Percentiles rank a stretch among this genome's conserved stretches.
These are phyloP conservation scores for Mythimna vitellina DNA, from an alignment of 2,888 invertebrate species.

Conservation along the genomic window DNA sequence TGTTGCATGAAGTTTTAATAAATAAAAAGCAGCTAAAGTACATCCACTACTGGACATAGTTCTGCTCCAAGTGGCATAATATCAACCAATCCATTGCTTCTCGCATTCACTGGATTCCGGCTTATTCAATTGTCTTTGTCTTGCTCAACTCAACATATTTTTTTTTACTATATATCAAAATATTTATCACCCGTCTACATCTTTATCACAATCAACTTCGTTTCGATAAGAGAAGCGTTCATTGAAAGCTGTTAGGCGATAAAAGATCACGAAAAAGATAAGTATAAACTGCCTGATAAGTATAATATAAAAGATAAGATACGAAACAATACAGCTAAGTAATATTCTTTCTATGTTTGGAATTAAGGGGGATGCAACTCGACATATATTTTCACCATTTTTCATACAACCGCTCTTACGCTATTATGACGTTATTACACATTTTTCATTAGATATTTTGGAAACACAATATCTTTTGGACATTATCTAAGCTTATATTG, in stretches of 20 bases:
- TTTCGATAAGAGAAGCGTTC: constrained; percentile 43
- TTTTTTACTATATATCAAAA: constrained; percentile 1
- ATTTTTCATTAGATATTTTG: no score
- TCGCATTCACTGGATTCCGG: not conserved
- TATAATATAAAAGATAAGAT: constrained; percentile 42
- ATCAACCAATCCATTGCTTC: not conserved
- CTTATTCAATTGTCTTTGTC: not conserved
- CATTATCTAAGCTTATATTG: no score
- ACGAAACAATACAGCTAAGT: constrained; percentile 9
- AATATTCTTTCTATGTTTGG: constrained; percentile 13
- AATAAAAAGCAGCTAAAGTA: no score
- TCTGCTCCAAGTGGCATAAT: not conserved
- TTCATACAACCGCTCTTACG: no score
- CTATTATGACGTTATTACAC: no score
- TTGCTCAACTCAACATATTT: not conserved
- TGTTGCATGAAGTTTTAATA: no score
- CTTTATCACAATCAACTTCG: constrained; percentile 22
- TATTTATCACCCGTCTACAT: constrained; percentile 26
- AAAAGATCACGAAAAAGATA: constrained; percentile 47
- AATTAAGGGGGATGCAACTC: not conserved
- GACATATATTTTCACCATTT: no score
- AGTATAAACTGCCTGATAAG: constrained; percentile 28
- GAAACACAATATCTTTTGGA: no score
- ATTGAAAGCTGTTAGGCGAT: constrained; percentile 49
- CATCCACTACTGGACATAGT: not conserved